Evolutionary conservation across 2,888 invertebrate species (phyloP), one percentile per base, ranked within the genome.

Genomic region (Epistrophe grossulariae): DNA sequence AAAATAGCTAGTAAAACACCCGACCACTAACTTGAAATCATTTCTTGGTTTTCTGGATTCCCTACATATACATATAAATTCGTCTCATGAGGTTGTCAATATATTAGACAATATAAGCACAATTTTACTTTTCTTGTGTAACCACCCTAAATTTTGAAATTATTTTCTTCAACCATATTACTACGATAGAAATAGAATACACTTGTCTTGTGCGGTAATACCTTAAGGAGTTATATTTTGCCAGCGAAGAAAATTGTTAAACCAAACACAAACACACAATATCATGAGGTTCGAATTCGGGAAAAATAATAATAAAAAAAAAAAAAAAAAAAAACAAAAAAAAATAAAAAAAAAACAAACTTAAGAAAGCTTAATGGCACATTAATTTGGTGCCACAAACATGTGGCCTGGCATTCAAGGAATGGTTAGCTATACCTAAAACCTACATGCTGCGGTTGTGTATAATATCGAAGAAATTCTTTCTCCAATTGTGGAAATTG

Each of bases 371-470:
- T 66, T 84, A 84, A 84, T 84, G 80, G 84, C 84, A 84, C 84
- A 84, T 84, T 84, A 76, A 84, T 84, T 80, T 84, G 66, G 71
- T 76, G 80, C 84, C 84, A 80, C 84, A 84, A 84, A 79, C 84
- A 80, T 84, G 84, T 84, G 79, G 84, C 64, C 45, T 68, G 55
- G 48, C 48, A 55, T 55, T 52, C 50, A 52, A 24, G 38, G 50
- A 78, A 68, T 66, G 62, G 43, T 40, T 28, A 48, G 72, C 55
- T 70, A 38, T 59, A 50, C 55, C 48, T 48, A 38, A 24, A 38
- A 55, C 70, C 55, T 52, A 40, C 70, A 55, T 52, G n/a, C 10
- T 9, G 50, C 60, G 35, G 66, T n/a, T 50, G 11, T 40, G 31
- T 35, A 11, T 64, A 17, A n/a, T 40, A 13, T 19, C 40, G 19